Base-by-base conservation (phyloP, 2,797 vertebrate genomes). In the Sebastes trivittatus region DNA sequence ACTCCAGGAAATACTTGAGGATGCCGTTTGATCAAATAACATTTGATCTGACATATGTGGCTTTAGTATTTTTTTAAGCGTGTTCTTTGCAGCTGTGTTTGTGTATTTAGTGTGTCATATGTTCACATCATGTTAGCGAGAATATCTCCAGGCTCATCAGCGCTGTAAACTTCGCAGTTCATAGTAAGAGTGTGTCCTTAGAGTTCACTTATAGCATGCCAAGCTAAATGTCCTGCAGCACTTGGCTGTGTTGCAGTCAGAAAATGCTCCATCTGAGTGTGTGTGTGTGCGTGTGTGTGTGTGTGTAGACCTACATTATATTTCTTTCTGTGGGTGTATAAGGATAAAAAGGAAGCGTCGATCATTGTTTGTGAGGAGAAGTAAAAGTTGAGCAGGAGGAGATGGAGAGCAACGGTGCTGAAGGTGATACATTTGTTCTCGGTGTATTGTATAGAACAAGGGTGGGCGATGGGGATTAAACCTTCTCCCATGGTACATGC, bases 1-100 rank as follows among this genome's bases (percentile, higher is more conserved):
- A 77, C 89, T 84, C 69, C 75, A 87, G 85, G 86, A 90, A 77
- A 84, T 18, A 74, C 82, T 80, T 6, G 36, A 30, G 49, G 20
- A 52, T 52, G 20, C 49, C 0, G 8, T 81, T 83, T 78, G 61
- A 87, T 83, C 32, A 20, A 22, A 70, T 38, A 46, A 27, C 60
- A 82, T 86, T 49, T 72, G 68, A 89, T 83, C 64, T 52, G 80
- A 80, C 78, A 70, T 79, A 66, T 77, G 86, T 71, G 75, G 27
- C 25, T 74, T 81, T 63, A 25, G 34, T 75, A 38, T 56, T 69
- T 83, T 66, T 66, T 16, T 46, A 46, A 42, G 59, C 10, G 3
- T 65, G 52, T 72, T 46, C 34, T 63, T 54, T 9, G 60, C 30
- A 34, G 78, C 55, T 58, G 36, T 25, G 64, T 73, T 60, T 80